These are phyloP conservation scores for Amia ocellicauda DNA, from an alignment of 2,113 vertebrate species.

Conservation along the genomic window DNA sequence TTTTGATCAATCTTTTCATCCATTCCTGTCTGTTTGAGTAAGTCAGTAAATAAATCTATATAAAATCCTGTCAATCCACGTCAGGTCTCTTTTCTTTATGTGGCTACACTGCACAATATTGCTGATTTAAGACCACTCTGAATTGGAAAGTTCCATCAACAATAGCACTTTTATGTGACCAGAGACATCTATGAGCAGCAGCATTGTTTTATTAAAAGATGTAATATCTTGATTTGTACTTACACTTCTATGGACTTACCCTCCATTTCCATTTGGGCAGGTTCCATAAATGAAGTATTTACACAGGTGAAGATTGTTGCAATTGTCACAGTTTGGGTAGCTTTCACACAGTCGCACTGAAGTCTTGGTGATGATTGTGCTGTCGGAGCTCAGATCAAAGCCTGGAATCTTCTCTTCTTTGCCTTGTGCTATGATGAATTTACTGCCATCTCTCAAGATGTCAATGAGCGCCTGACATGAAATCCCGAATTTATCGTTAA, in stretches of 20 bases:
- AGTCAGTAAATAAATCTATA: too few species aligned
- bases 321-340: background rate
- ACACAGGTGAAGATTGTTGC: background rate
- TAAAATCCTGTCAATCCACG: too few species aligned
- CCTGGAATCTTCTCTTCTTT: background rate
- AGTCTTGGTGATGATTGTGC: background rate
- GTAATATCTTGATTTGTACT: background rate
- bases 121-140: too few species aligned
- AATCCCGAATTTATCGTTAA: background rate
- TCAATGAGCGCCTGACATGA: background rate
- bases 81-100: too few species aligned
- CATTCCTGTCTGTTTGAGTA: too few species aligned
- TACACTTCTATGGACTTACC: slow-evolving; percentile 38
- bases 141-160: too few species aligned
- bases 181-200: too few species aligned
- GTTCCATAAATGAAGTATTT: slow-evolving; percentile 56
- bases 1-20: too few species aligned
- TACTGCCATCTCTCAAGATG: background rate
- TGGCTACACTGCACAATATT: too few species aligned
- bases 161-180: too few species aligned
- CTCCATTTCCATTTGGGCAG: slow-evolving; percentile 58
- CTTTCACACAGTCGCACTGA: background rate
- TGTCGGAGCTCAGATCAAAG: background rate
- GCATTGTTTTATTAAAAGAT: background rate
- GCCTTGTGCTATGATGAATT: background rate